Evolutionary conservation across 2,888 invertebrate species (phyloP).

Genomic region (Ophonus ardosiacus): DNA sequence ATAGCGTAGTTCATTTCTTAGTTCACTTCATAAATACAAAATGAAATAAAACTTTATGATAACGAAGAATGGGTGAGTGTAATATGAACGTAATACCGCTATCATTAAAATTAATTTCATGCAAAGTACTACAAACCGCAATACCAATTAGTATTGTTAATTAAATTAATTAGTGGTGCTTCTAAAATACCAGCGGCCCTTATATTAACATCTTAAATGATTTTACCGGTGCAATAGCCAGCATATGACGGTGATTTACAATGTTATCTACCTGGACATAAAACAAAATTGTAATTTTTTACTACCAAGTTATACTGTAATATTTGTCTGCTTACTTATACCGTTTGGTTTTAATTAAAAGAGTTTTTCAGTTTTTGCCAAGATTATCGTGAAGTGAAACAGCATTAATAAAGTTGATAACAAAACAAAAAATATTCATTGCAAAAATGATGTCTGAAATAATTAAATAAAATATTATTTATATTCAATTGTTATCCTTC

Average conservation of each 20-base stretch:
- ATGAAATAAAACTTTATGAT: background rate
- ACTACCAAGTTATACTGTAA: too few relatives aligned
- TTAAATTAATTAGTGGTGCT: background rate
- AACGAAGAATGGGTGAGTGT: background rate
- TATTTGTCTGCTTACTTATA: too few relatives aligned
- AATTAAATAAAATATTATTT: too few relatives aligned
- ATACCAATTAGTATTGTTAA: background rate
- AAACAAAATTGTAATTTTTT: too few relatives aligned
- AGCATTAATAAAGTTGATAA: too few relatives aligned
- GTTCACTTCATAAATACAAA: background rate
- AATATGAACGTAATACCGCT: background rate
- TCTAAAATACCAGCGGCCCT: background rate
- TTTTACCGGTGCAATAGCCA: background rate
- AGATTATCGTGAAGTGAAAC: too few relatives aligned
- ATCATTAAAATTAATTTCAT: constrained; percentile 10
- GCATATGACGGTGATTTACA: background rate
- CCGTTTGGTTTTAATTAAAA: too few relatives aligned
- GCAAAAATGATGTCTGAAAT: too few relatives aligned
- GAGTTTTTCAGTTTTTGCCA: too few relatives aligned
- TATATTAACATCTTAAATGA: background rate
- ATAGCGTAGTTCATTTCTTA: background rate
- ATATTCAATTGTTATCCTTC: too few relatives aligned
- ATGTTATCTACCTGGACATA: background rate
- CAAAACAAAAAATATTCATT: too few relatives aligned
- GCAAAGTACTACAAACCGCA: background rate